Evolutionary conservation across 2,888 invertebrate species (phyloP).

Genomic region (Xylophagus ater): DNA sequence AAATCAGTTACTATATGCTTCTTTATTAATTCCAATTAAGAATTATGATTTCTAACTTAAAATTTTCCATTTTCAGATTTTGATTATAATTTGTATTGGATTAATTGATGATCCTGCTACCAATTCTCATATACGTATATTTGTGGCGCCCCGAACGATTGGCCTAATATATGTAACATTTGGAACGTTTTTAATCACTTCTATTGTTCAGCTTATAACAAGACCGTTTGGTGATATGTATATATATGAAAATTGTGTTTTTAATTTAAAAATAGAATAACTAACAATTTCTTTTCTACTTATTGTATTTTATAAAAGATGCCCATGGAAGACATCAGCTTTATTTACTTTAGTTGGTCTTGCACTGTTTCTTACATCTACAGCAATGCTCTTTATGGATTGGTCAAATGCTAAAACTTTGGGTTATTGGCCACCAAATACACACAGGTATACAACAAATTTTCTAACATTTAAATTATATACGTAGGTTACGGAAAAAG

Average conservation of each 20-base stretch:
- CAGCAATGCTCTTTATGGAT: constrained; percentile 32
- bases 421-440: constrained; percentile 39
- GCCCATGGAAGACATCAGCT: constrained; percentile 34
- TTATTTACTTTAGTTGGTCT: constrained; percentile 33
- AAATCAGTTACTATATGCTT: no score
- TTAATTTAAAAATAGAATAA: no score
- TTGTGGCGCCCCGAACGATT: constrained; percentile 33
- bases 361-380: constrained; percentile 30
- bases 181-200: constrained; percentile 33
- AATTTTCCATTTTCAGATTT: constrained; percentile 24
- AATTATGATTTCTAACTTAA: no score
- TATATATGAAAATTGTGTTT: no score
- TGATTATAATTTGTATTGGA: constrained; percentile 35
- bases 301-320: constrained; percentile 23
- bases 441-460: constrained; percentile 27
- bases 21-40: no score
- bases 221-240: constrained; percentile 35
- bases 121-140: constrained; percentile 24
- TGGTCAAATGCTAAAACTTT: constrained; percentile 36
- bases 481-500: not conserved
- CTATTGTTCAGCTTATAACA: constrained; percentile 35
- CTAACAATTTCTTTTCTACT: no score
- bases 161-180: constrained; percentile 38
- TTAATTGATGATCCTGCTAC: constrained; percentile 39
- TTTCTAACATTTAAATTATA: not conserved